Evolutionary conservation across 2,113 vertebrate species (phyloP).

Genomic region (Tragelaphus buxtoni): DNA sequence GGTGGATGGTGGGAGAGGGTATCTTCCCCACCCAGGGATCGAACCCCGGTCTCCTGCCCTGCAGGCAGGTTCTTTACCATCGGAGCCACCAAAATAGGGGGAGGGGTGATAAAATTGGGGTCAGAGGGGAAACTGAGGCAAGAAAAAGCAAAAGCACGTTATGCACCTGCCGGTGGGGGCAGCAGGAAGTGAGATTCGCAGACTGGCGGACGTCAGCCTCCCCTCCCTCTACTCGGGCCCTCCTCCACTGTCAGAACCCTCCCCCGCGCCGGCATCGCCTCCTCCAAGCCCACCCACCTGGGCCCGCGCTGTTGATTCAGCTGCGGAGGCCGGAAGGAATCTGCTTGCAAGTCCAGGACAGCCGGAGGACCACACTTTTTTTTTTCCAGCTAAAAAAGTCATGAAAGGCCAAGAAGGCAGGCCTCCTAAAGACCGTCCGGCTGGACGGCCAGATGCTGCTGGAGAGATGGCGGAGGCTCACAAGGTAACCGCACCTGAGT

Average conservation of each 20-base stretch:
- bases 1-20: too few relatives aligned
- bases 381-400: neutral
- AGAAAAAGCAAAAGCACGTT: neutral
- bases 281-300: neutral
- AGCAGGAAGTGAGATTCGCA: neutral
- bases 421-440: neutral
- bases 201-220: neutral
- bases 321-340: neutral
- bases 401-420: neutral
- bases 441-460: neutral
- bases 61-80: neutral
- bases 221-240: neutral
- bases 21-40: neutral
- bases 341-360: neutral
- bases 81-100: neutral
- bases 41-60: neutral
- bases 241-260: too few relatives aligned
- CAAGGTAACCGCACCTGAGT: neutral
- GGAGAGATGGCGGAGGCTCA: neutral
- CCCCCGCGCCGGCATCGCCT: rapidly evolving
- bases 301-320: neutral
- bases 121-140: neutral
- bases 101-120: neutral
- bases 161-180: neutral
- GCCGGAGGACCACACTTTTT: too few relatives aligned